These are phyloP conservation scores for Zoanthus sansibaricus DNA, from an alignment of 92 coral and sea anemone species.

Conservation along the genomic window DNA sequence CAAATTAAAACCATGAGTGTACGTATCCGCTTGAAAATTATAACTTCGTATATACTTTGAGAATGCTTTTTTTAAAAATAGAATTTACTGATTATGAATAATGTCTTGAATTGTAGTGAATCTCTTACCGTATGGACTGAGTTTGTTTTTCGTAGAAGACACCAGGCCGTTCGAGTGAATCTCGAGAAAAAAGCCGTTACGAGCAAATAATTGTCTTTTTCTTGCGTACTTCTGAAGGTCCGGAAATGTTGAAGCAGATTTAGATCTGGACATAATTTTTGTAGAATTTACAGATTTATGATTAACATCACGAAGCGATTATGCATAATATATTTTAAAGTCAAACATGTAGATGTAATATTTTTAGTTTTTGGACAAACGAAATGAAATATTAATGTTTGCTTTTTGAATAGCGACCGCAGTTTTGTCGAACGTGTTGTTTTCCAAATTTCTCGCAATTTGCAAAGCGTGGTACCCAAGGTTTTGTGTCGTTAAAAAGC, in stretches of 20 bases:
- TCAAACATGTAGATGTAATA: not conserved
- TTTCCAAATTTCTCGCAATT: not conserved
- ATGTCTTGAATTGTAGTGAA: not conserved
- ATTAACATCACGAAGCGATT: not conserved
- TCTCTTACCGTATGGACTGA: slow-evolving; percentile 71
- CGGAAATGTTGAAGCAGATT: slow-evolving; percentile 60
- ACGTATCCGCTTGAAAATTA: too few relatives aligned
- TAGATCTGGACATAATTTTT: slow-evolving; percentile 58
- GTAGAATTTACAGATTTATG: not conserved
- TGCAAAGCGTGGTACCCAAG: too few relatives aligned
- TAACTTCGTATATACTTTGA: too few relatives aligned
- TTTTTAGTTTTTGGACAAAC: slow-evolving; percentile 29
- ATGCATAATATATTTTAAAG: not conserved
- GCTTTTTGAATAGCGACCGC: slow-evolving; percentile 24
- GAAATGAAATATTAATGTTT: slow-evolving; percentile 28
- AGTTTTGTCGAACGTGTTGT: not conserved
- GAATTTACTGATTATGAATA: not conserved
- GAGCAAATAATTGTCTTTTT: slow-evolving; percentile 76
- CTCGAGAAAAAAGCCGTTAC: slow-evolving; percentile 89
- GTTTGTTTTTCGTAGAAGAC: slow-evolving; percentile 73
- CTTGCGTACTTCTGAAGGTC: slow-evolving; percentile 86
- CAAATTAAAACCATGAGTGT: too few relatives aligned
- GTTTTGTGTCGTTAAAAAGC: too few relatives aligned
- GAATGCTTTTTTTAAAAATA: not conserved
- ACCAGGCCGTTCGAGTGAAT: slow-evolving; percentile 81